Percentiles rank a stretch among this genome's conserved stretches.
Conservation (phyloP, 2,888 invertebrate genomes). For the Tenthredo distinguenda region DNA sequence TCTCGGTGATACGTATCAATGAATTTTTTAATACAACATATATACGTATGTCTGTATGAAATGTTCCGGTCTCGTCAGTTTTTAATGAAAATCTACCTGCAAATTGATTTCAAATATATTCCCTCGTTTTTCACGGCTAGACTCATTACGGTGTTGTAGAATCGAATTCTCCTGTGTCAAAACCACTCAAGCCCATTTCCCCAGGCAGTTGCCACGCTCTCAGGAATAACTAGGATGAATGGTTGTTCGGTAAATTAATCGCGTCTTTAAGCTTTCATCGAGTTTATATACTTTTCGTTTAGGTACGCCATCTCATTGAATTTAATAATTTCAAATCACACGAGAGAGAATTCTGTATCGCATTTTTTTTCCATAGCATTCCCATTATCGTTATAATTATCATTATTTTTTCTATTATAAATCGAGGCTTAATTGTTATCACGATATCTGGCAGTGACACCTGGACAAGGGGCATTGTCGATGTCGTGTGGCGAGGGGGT, state of each 20-base stretch:
- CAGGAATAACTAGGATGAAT: neutral
- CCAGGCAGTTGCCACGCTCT: constrained; percentile 12
- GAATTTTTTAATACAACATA: neutral
- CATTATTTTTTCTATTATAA: neutral
- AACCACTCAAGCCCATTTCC: constrained; percentile 5
- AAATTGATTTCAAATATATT: constrained; percentile 26
- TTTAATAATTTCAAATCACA: neutral
- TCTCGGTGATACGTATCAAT: neutral
- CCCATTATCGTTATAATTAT: neutral
- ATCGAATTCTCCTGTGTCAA: constrained; percentile 19
- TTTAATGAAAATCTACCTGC: neutral
- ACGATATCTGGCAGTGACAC: constrained; percentile 47
- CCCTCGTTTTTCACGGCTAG: neutral
- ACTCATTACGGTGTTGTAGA: constrained; percentile 37
- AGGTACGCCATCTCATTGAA: neutral
- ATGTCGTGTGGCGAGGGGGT: constrained; percentile 56
- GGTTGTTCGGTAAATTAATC: neutral
- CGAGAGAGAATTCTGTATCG: neutral
- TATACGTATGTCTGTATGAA: neutral
- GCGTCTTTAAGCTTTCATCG: neutral
- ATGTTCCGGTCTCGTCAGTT: neutral
- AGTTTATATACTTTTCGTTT: neutral
- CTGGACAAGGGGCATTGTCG: constrained; percentile 45
- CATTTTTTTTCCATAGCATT: neutral
- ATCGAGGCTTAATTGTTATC: constrained; percentile 42